A percentile compares a stretch with the other conserved stretches of the same genome.
phyloP scores from a whole-genome alignment of 2,797 vertebrate genomes.

The Gymnopithys bicolor region DNA sequence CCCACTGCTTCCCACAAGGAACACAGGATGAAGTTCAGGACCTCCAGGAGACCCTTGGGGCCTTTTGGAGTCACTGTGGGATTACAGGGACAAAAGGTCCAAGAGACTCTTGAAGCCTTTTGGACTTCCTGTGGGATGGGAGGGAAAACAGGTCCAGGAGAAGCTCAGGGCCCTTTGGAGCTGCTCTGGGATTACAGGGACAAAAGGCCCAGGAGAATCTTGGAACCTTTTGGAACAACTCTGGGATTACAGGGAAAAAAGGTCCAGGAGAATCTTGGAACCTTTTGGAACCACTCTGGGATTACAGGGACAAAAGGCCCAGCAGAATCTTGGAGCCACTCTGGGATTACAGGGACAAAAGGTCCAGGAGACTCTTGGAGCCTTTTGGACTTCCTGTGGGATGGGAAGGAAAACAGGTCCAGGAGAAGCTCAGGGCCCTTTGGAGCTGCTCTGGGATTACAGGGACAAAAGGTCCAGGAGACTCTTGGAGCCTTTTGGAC shows the following conservation, averaged over 20 bases:
- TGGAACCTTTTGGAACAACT: fast-evolving
- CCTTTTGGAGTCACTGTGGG: neutral
- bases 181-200: neutral
- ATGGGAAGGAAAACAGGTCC: neutral
- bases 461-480: neutral
- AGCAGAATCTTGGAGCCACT: neutral
- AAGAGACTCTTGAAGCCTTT: fast-evolving
- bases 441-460: neutral
- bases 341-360: neutral
- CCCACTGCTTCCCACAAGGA: neutral
- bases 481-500: fast-evolving
- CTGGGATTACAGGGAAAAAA: neutral
- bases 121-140: neutral
- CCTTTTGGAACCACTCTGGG: too few species aligned
- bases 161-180: fast-evolving
- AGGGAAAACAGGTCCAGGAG: neutral
- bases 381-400: too few species aligned
- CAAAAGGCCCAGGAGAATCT: fast-evolving
- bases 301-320: too few species aligned
- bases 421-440: neutral
- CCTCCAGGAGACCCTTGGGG: fast-evolving
- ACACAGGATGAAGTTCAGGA: neutral
- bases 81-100: neutral
- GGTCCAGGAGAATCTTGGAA: fast-evolving
- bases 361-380: neutral